These are phyloP conservation scores for Litoditis marina DNA, from an alignment of 2,888 invertebrate species.

Conservation along the genomic window DNA sequence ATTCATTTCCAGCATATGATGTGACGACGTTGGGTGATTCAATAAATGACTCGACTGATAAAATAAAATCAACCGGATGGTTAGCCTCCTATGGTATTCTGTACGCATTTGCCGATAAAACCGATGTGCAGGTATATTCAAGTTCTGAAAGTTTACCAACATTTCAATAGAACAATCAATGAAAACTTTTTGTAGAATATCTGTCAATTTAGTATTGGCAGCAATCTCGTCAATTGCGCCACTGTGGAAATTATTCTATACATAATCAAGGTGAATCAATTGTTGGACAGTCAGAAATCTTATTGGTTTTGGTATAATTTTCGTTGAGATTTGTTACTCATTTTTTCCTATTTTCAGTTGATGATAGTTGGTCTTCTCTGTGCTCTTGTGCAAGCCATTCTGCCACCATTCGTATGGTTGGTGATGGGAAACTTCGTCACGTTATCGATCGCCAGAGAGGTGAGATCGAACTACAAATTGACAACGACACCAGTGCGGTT, in stretches of 20 bases:
- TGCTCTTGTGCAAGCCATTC: slow-evolving; percentile 51
- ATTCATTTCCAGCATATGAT: too few relatives aligned
- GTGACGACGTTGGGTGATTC: too few relatives aligned
- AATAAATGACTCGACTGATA: too few relatives aligned
- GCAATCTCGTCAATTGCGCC: too few relatives aligned
- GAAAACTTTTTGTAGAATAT: too few relatives aligned
- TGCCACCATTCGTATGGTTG: slow-evolving; percentile 60
- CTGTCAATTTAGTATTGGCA: too few relatives aligned
- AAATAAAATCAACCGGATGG: too few relatives aligned
- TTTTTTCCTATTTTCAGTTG: slow-evolving; percentile 42
- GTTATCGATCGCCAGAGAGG: slow-evolving; percentile 48
- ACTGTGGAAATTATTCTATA: too few relatives aligned
- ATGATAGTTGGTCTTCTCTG: slow-evolving; percentile 52
- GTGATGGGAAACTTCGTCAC: slow-evolving; percentile 59
- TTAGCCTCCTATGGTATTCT: slow-evolving; percentile 28
- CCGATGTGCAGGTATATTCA: slow-evolving; percentile 36
- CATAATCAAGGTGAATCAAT: too few relatives aligned
- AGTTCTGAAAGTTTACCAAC: background rate
- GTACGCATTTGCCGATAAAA: slow-evolving; percentile 43
- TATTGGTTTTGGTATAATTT: background rate
- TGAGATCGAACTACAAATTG: slow-evolving; percentile 37
- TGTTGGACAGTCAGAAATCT: too few relatives aligned
- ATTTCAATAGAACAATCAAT: too few relatives aligned
- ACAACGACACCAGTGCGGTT: slow-evolving; percentile 33
- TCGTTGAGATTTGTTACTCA: background rate